Percentiles rank a stretch among this genome's conserved stretches.
These are phyloP conservation scores for Octodon degus DNA, from an alignment of 2,113 vertebrate species.

Conservation along the genomic window DNA sequence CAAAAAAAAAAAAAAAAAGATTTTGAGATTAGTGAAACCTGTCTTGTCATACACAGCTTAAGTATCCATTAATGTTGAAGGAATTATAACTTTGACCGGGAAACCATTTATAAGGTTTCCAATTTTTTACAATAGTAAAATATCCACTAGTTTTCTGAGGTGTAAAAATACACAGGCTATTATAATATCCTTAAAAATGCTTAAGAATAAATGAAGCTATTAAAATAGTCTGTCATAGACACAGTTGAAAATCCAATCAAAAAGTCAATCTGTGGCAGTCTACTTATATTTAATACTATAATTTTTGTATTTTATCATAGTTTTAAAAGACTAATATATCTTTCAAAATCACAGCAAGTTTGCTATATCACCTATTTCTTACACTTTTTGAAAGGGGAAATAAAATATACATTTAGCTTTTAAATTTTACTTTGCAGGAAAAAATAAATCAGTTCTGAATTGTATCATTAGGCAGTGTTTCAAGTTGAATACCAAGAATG, in stretches of 20 bases:
- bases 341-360: conserved; percentile 12
- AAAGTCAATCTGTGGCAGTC: background rate
- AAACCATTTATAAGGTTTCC: conserved; percentile 2
- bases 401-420: background rate
- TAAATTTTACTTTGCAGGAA: background rate
- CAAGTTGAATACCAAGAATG: conserved; percentile 37
- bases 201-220: background rate
- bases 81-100: background rate
- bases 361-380: background rate
- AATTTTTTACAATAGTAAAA: conserved; percentile 1
- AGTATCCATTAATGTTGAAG: conserved; percentile 28
- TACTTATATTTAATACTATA: background rate
- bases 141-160: background rate
- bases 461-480: background rate
- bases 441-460: conserved; percentile 7
- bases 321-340: background rate
- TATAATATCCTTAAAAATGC: conserved; percentile 40
- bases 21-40: conserved; percentile 8
- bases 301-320: background rate
- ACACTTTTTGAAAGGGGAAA: background rate
- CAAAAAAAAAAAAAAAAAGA: background rate
- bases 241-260: background rate
- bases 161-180: background rate
- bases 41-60: background rate
- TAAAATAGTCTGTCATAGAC: conserved; percentile 17